These are phyloP conservation scores for Microplitis deprimator DNA, from an alignment of 2,888 invertebrate genomes.

Conservation along the genomic window DNA sequence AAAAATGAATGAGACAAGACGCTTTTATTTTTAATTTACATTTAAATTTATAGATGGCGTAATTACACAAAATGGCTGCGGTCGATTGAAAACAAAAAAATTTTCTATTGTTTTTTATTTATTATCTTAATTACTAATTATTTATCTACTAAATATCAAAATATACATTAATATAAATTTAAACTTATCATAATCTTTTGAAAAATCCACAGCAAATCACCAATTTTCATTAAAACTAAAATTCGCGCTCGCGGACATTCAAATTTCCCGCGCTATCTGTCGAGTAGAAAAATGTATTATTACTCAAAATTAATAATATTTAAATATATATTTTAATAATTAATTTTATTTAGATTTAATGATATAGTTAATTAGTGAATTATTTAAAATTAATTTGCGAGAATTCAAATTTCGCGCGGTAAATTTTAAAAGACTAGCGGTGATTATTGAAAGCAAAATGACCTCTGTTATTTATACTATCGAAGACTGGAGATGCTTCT, in stretches of 20 bases:
- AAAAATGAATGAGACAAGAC: conserved; percentile 62
- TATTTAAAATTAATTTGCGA: too few species aligned
- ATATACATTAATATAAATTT: too few species aligned
- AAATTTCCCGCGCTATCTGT: too few species aligned
- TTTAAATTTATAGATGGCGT: conserved; percentile 17
- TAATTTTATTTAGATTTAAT: too few species aligned
- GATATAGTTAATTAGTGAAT: too few species aligned
- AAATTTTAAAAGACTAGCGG: neutral
- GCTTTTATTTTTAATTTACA: conserved; percentile 42
- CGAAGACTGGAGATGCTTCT: neutral
- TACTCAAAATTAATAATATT: too few species aligned
- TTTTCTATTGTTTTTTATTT: neutral
- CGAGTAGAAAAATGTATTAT: too few species aligned
- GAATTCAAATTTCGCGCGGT: neutral
- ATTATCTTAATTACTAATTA: neutral
- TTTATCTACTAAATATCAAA: neutral
- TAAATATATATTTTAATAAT: too few species aligned
- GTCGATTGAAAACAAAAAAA: neutral
- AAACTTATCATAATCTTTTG: too few species aligned
- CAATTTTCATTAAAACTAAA: too few species aligned
- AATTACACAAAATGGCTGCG: conserved; percentile 3
- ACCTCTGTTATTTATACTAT: neutral
- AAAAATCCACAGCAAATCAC: too few species aligned
- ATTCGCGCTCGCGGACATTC: too few species aligned
- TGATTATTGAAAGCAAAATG: neutral